These are phyloP conservation scores for Mongoloraphidia duomilia DNA, from an alignment of 2,888 invertebrate genomes.

Conservation along the genomic window DNA sequence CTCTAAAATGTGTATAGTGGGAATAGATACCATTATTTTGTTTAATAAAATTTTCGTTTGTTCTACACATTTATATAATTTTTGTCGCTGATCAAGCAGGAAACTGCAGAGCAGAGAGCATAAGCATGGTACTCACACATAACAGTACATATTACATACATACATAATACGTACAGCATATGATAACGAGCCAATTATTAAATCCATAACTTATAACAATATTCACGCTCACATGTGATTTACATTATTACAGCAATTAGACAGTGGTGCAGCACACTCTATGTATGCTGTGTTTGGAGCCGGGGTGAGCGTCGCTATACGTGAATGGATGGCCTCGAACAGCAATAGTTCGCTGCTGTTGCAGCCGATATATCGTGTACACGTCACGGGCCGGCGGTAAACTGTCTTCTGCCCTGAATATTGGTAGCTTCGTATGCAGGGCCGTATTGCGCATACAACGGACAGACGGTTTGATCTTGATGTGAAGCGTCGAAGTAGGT, in stretches of 20 bases:
- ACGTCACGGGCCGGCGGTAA: background rate
- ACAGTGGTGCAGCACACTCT: background rate
- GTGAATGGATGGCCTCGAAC: background rate
- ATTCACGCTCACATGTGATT: slow-evolving; percentile 4
- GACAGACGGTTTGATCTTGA: no score
- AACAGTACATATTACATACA: background rate
- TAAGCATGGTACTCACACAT: background rate
- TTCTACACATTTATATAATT: no score
- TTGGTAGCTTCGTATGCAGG: no score
- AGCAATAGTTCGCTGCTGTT: slow-evolving; percentile 1
- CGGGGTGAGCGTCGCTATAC: no score
- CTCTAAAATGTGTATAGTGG: no score
- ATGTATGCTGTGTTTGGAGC: no score
- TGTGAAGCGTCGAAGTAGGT: no score
- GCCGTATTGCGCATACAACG: no score
- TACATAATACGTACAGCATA: background rate
- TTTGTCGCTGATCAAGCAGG: no score
- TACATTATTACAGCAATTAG: slow-evolving; percentile 5
- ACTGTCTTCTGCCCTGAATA: no score
- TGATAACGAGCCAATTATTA: slow-evolving; percentile 9
- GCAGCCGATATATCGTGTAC: slow-evolving; percentile 1
- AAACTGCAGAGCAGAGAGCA: background rate
- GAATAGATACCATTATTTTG: no score
- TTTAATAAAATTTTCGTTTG: no score
- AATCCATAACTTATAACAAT: slow-evolving; percentile 8